Conservation (phyloP, 64 coral and sea anemone genomes). For the Montipora cactus region DNA sequence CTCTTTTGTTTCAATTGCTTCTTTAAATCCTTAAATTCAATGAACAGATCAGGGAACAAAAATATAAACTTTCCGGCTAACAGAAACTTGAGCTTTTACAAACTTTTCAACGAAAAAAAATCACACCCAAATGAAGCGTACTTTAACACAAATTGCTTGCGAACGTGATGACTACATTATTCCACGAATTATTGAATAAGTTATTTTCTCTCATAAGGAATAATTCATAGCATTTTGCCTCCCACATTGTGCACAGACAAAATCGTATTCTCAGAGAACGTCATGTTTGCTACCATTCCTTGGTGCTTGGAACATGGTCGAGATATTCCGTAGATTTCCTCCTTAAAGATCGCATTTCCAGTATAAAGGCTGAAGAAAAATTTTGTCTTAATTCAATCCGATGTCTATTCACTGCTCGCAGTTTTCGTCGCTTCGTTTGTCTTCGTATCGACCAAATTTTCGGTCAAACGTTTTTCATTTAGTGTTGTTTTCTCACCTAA, state of each 20-base stretch:
- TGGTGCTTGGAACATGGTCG: neutral
- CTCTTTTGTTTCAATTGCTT: too few species aligned
- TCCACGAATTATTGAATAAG: neutral
- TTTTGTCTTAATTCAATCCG: neutral
- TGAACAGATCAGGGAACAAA: neutral
- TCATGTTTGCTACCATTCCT: neutral
- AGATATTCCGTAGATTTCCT: neutral
- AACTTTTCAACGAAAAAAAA: neutral
- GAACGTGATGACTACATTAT: neutral
- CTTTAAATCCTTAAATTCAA: neutral
- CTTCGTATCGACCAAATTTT: slow-evolving; percentile 10
- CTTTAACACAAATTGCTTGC: neutral
- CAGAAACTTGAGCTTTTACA: neutral
- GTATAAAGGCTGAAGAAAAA: neutral
- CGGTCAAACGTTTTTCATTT: neutral
- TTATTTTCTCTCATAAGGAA: neutral
- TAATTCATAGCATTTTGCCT: slow-evolving; percentile 5
- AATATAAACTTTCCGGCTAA: neutral
- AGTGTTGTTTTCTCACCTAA: neutral
- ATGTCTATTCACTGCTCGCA: neutral
- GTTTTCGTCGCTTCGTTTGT: neutral
- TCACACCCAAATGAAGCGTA: neutral
- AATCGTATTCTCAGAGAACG: neutral
- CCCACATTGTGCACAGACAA: neutral
- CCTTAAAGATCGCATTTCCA: neutral